A percentile compares a stretch with the other conserved stretches of the same genome.
Evolutionary conservation across 2,113 vertebrate genomes (phyloP).

Genomic region (Thomomys bottae): DNA sequence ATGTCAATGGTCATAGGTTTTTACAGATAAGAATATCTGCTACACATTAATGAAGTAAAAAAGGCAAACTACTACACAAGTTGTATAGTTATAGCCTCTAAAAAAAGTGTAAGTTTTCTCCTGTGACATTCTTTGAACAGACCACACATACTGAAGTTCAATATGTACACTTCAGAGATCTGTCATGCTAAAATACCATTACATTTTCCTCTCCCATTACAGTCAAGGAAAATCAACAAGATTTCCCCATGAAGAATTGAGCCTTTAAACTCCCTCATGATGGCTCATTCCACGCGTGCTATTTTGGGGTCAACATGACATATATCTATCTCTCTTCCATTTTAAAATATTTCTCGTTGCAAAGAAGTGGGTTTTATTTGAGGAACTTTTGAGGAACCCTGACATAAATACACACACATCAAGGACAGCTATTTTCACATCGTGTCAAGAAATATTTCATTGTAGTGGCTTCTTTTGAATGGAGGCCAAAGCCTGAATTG

Average conservation of each 20-base stretch:
- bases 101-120: constrained; percentile 46
- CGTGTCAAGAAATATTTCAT: constrained; percentile 81
- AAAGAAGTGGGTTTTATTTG: constrained; percentile 68
- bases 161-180: constrained; percentile 66
- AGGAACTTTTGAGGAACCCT: constrained; percentile 51
- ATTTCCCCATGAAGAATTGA: constrained; percentile 32
- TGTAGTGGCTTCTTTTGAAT: constrained; percentile 75
- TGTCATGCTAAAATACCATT: constrained; percentile 52
- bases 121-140: constrained; percentile 72
- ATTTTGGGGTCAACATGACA: constrained; percentile 52
- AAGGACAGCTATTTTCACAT: constrained; percentile 77
- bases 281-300: constrained; percentile 61
- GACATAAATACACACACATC: constrained; percentile 63
- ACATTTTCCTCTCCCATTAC: constrained; percentile 41
- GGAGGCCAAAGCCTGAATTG: constrained; percentile 63
- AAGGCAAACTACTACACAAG: neutral
- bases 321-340: neutral
- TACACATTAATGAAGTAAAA: neutral
- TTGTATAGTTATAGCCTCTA: neutral
- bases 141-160: constrained; percentile 75
- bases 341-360: constrained; percentile 32
- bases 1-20: neutral
- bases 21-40: constrained; percentile 19
- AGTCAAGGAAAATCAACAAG: constrained; percentile 63
- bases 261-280: constrained; percentile 45